Conservation (phyloP, 2,113 vertebrate genomes). For the Rhea pennata region DNA sequence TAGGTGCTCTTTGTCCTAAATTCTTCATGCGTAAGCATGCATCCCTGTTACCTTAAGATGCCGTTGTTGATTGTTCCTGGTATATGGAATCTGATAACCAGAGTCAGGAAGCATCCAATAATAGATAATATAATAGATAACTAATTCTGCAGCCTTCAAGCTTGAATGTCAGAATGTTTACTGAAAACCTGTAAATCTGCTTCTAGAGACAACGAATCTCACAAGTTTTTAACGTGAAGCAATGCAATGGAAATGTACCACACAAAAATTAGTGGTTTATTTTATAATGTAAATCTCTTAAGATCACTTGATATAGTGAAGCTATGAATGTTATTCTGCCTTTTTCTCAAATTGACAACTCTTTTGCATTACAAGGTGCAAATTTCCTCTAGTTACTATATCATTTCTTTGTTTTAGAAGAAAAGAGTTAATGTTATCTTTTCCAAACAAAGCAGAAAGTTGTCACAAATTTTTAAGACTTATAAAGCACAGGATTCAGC, state of each 20-base stretch:
- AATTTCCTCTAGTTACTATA: not conserved
- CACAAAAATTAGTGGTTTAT: not conserved
- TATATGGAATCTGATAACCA: not conserved
- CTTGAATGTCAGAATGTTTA: not conserved
- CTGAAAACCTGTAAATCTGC: not conserved
- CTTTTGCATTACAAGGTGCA: not conserved
- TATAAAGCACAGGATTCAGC: not conserved
- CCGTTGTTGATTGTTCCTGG: not conserved
- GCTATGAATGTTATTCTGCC: not conserved
- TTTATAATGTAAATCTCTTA: not conserved
- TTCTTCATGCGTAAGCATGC: not conserved
- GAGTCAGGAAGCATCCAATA: not conserved
- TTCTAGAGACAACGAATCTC: not conserved
- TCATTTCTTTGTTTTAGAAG: not conserved
- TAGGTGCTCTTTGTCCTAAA: not conserved
- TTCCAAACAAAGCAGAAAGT: not conserved
- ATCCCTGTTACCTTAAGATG: not conserved
- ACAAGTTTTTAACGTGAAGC: not conserved
- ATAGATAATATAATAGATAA: not conserved
- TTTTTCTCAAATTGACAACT: not conserved
- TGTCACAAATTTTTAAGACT: not conserved
- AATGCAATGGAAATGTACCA: not conserved
- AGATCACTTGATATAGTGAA: not conserved
- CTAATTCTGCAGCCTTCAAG: not conserved
- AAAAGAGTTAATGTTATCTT: not conserved